phyloP scores from a whole-genome alignment of 2,113 vertebrate genomes.

The Tinamus guttatus region DNA sequence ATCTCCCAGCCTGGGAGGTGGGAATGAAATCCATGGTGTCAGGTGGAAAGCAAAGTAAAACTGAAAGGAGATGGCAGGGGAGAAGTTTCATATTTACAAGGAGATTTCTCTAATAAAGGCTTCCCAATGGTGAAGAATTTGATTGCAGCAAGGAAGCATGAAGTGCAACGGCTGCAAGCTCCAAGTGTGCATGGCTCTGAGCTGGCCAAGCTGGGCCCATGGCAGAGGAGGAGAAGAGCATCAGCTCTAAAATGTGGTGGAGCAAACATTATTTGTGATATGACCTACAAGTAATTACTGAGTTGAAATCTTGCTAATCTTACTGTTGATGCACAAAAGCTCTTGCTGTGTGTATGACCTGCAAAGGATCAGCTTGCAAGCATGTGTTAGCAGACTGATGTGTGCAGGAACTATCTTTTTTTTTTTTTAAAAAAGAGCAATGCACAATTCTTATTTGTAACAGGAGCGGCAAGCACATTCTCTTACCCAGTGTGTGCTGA shows the following conservation, averaged over 20 bases:
- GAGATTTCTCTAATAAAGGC: neutral
- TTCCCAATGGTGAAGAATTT: neutral
- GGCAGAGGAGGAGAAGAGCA: neutral
- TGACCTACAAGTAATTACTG: neutral
- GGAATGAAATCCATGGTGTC: neutral
- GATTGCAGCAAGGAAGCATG: neutral
- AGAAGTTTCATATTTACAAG: neutral
- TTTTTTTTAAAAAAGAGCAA: neutral
- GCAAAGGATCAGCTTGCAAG: neutral
- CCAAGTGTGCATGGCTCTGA: accelerated
- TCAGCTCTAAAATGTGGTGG: neutral
- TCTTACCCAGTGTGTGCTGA: constrained; percentile 19
- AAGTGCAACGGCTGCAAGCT: neutral
- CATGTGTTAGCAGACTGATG: neutral
- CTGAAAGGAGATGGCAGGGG: accelerated
- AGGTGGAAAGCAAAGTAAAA: neutral
- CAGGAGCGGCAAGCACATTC: neutral
- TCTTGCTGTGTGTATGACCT: neutral
- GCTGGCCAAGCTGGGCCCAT: accelerated
- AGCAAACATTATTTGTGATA: neutral
- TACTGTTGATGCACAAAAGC: neutral
- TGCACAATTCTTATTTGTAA: accelerated
- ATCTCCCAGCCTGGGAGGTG: accelerated
- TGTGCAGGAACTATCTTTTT: neutral
- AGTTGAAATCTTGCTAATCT: neutral